Percentiles rank a stretch among this genome's conserved stretches.
These are phyloP conservation scores for Martes martes DNA, from an alignment of 2,113 vertebrate genomes.

Conservation along the genomic window DNA sequence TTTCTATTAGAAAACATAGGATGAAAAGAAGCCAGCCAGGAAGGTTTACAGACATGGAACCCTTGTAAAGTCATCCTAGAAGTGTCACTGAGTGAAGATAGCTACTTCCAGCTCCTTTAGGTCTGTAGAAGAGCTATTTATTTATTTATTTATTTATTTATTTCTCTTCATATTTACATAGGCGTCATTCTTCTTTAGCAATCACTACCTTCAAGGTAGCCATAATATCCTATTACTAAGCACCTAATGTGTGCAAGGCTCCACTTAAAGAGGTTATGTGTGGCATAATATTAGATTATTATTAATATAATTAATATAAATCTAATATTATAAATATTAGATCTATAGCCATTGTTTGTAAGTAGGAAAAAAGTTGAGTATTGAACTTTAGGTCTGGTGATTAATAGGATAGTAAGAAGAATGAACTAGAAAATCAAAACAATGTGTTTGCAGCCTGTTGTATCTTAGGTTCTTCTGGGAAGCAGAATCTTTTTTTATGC, in stretches of 20 bases:
- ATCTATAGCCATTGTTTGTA: background rate
- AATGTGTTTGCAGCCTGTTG: background rate
- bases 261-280: background rate
- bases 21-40: background rate
- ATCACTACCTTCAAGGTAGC: background rate
- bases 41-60: background rate
- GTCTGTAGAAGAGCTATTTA: background rate
- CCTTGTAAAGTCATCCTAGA: background rate
- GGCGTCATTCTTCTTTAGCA: background rate
- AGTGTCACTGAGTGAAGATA: constrained; percentile 23
- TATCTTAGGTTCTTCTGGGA: background rate
- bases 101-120: background rate
- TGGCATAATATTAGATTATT: background rate
- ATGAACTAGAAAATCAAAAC: background rate
- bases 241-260: background rate
- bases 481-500: background rate
- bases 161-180: constrained; percentile 16
- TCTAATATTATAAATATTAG: constrained; percentile 2
- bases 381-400: constrained; percentile 44
- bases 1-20: constrained; percentile 32
- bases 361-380: constrained; percentile 1
- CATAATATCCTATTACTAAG: constrained; percentile 9
- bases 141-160: background rate
- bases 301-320: no score
- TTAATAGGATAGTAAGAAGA: constrained; percentile 50